phyloP scores from a whole-genome alignment of 2,888 invertebrate genomes.

The Oscheius onirici region DNA sequence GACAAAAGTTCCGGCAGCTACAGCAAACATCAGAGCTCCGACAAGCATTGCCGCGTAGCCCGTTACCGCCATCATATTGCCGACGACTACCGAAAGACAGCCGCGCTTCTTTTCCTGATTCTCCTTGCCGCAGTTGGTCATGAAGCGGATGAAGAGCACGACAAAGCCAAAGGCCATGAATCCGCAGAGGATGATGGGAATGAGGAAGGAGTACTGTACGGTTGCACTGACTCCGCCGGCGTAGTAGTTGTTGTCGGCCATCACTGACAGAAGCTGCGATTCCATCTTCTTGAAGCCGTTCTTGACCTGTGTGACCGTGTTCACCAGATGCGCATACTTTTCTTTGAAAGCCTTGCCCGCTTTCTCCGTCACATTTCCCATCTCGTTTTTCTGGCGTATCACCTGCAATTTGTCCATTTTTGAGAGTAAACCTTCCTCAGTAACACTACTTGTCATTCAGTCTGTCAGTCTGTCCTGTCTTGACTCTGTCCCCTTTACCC shows the following conservation, averaged over 20 bases:
- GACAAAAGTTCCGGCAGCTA: slow-evolving; percentile 8
- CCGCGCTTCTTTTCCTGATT: neutral
- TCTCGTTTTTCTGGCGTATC: neutral
- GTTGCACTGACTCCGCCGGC: neutral
- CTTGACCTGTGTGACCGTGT: neutral
- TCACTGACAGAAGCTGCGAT: neutral
- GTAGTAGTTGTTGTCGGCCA: slow-evolving; percentile 4
- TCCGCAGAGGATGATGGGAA: neutral
- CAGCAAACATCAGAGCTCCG: slow-evolving; percentile 5
- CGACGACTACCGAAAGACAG: neutral
- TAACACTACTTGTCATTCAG: neutral
- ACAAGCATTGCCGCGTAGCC: slow-evolving; percentile 13
- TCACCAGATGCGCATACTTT: neutral
- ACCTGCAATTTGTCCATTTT: neutral
- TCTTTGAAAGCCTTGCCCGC: neutral
- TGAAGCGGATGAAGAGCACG: neutral
- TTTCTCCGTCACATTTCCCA: neutral
- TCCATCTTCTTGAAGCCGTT: slow-evolving; percentile 9
- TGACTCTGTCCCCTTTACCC: no score
- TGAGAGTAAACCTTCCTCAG: neutral
- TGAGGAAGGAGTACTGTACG: neutral
- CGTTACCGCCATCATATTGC: slow-evolving; percentile 1
- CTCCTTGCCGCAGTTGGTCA: neutral
- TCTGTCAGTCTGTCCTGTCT: no score
- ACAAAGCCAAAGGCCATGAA: neutral